Conservation (phyloP, 2,113 vertebrate species). For the Proteles cristata region DNA sequence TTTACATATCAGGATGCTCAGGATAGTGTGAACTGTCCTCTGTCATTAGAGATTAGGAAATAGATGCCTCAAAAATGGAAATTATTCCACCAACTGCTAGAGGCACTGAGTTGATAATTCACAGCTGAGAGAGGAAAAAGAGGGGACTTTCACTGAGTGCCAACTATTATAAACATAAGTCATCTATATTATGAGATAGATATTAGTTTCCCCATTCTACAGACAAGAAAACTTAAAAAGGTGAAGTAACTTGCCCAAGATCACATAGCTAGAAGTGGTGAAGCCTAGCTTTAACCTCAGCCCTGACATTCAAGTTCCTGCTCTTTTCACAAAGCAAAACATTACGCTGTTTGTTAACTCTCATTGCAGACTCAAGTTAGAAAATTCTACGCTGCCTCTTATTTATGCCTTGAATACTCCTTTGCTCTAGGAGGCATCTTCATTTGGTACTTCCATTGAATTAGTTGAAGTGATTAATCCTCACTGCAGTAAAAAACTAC, state of each 20-base stretch:
- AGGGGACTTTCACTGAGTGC: background rate
- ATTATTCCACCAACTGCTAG: background rate
- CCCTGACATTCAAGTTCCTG: background rate
- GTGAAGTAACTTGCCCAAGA: background rate
- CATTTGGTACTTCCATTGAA: background rate
- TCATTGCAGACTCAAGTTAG: background rate
- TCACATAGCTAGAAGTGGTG: background rate
- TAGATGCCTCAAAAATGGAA: background rate
- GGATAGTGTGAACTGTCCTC: background rate
- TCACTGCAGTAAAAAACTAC: background rate
- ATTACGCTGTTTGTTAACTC: background rate
- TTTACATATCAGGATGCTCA: background rate
- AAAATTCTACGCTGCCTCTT: background rate
- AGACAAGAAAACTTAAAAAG: background rate
- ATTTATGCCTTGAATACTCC: background rate
- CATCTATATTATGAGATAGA: background rate
- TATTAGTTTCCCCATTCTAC: background rate
- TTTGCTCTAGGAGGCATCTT: background rate
- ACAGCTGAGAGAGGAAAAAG: constrained; percentile 9
- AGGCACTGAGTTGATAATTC: background rate
- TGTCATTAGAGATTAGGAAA: background rate
- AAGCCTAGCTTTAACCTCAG: background rate
- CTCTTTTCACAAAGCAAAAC: background rate
- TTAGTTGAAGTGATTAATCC: background rate
- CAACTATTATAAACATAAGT: background rate